A percentile compares a stretch with the other conserved stretches of the same genome.
These are phyloP conservation scores for Lutjanus erythropterus DNA, from an alignment of 2,113 vertebrate genomes.

Conservation along the genomic window DNA sequence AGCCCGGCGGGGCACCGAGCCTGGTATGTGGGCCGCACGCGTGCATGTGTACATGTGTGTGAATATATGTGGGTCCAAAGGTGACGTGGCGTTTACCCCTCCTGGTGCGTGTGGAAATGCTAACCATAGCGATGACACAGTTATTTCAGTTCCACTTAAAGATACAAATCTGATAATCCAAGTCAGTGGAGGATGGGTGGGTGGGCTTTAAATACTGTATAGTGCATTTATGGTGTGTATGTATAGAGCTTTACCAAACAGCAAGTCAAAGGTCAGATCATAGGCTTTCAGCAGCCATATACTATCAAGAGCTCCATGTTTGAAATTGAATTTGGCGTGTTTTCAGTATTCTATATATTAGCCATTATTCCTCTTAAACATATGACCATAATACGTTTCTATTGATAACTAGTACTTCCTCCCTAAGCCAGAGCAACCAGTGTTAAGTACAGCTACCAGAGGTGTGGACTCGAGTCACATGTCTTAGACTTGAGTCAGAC, in stretches of 20 bases:
- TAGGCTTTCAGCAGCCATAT: not conserved
- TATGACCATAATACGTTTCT: not conserved
- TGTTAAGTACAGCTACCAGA: not conserved
- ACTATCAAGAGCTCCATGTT: not conserved
- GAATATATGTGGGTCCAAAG: conserved; percentile 29
- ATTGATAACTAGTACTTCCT: not conserved
- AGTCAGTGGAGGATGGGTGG: conserved; percentile 11
- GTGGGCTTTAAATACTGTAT: conserved; percentile 15
- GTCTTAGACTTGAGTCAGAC: no score
- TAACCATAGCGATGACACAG: conserved; percentile 36
- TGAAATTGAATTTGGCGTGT: not conserved
- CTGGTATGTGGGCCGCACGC: conserved; percentile 72
- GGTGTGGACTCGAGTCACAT: no score
- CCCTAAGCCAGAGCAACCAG: not conserved
- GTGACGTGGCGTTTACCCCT: conserved; percentile 53
- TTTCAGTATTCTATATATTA: not conserved
- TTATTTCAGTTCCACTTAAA: conserved; percentile 34
- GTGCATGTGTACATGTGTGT: conserved; percentile 54
- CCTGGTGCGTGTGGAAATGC: conserved; percentile 37
- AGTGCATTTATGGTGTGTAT: not conserved
- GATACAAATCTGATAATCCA: conserved; percentile 15
- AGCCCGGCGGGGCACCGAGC: conserved; percentile 70
- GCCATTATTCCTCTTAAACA: not conserved
- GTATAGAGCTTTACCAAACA: not conserved
- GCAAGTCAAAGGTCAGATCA: not conserved